Conservation (phyloP, 2,888 invertebrate species). For the Torymus auratus region DNA sequence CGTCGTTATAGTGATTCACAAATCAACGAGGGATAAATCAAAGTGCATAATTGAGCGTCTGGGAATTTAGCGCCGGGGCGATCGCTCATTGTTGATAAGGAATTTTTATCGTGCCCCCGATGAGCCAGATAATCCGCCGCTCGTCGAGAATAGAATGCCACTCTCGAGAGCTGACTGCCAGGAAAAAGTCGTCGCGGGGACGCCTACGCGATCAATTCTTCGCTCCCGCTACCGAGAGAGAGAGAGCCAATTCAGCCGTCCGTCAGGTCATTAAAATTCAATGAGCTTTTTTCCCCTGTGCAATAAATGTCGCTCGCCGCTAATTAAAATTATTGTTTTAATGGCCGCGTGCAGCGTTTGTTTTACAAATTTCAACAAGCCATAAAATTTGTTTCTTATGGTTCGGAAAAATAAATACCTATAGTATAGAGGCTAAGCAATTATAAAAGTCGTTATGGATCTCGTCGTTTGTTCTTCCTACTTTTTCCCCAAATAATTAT, state of each 20-base stretch:
- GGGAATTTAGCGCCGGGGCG: neutral
- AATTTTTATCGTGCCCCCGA: slow-evolving; percentile 44
- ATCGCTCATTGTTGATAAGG: slow-evolving; percentile 30
- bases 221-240: slow-evolving; percentile 28
- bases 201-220: slow-evolving; percentile 56
- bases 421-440: no score
- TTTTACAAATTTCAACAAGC: neutral
- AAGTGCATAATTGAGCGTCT: no score
- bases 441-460: no score
- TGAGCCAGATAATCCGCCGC: slow-evolving; percentile 45
- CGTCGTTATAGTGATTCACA: neutral
- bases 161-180: neutral
- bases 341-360: neutral
- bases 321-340: slow-evolving; percentile 40
- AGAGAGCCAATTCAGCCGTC: slow-evolving; percentile 14
- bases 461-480: no score
- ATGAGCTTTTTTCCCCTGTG: slow-evolving; percentile 17
- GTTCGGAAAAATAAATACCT: no score
- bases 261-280: slow-evolving; percentile 44
- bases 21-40: no score
- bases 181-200: slow-evolving; percentile 34
- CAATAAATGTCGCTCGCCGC: slow-evolving; percentile 25
- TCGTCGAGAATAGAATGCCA: slow-evolving; percentile 48
- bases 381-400: no score
- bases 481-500: no score